phyloP scores from a whole-genome alignment of 2,888 invertebrate species.

The Tachystola acroxantha region DNA sequence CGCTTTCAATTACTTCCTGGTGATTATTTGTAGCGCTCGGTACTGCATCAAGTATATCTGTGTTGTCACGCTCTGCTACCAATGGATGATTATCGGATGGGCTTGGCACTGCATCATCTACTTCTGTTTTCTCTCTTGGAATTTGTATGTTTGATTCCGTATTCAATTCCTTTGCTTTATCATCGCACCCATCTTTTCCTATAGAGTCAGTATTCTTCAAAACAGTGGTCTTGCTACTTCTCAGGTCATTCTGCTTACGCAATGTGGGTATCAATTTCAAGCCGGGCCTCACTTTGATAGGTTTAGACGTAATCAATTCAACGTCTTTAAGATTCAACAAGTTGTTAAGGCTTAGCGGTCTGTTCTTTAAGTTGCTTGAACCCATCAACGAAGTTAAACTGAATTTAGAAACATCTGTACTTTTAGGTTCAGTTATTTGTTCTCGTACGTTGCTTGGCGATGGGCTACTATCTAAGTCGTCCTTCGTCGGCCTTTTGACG shows the following conservation, averaged over 20 bases:
- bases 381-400: constrained; percentile 11
- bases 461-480: constrained; percentile 16
- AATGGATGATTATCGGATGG: constrained; percentile 13
- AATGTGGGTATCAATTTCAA: constrained; percentile 5
- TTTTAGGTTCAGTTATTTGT: constrained; percentile 1
- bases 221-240: too few species aligned
- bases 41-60: constrained; percentile 21
- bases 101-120: constrained; percentile 20
- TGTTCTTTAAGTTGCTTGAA: constrained; percentile 14
- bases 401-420: constrained; percentile 1
- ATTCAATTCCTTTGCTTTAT: neutral
- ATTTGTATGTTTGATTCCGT: neutral
- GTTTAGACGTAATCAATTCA: constrained; percentile 23
- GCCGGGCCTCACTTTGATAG: constrained; percentile 9
- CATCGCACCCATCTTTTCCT: neutral
- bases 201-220: neutral
- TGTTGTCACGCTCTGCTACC: neutral
- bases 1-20: neutral
- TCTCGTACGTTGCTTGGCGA: constrained; percentile 18
- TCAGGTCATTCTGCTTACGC: neutral
- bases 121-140: constrained; percentile 14
- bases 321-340: constrained; percentile 45
- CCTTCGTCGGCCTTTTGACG: neutral
- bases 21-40: constrained; percentile 18
- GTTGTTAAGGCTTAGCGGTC: constrained; percentile 27